Base-by-base conservation (phyloP, 2,888 invertebrate species). In the Marronus borbonicus region DNA sequence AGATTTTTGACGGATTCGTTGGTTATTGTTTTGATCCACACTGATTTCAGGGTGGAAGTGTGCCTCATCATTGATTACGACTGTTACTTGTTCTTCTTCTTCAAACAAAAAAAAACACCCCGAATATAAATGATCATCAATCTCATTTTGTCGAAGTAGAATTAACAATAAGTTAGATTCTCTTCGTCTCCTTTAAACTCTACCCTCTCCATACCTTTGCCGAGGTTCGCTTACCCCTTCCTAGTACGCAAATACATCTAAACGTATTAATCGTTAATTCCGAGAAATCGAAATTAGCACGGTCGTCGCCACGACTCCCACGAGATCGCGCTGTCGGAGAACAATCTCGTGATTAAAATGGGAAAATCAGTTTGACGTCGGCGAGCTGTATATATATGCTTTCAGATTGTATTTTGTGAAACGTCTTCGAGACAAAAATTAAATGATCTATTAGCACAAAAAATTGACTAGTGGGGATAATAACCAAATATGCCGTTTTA, bases 201-300 rank as follows among this genome's bases (percentile, higher is more conserved):
- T 31, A 31, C 31, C 31, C 31, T 31, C 31, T 24, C 65, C 39
- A 36, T 2, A 10, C 39, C 1, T 44, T 44, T 3, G 20, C 17
- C 55, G 55, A 20, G 7, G 20, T 28, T 66, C 66, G 39, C 58
- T 24, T 10, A 39, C 31, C 58, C 60, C 17, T 50, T 68, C 10
- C 77, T 20, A 49, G 39, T 70, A 69, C 62, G 69, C 77, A 77
- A 77, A 77, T 64, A 77, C 44, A 50, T 60, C 77, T 77, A 77
- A 77, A 70, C 70, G 77, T 77, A 77, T 77, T 76, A 76, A 66
- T 76, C 55, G 66, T 76, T 76, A 76, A 76, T 76, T 66, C 36
- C 20, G 76, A 50, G 62, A 79, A 79, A 83, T 76, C 50, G 62
- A 65, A 75, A 75, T 64, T 66, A 68, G 17, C 49, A 76, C 68